phyloP scores from a whole-genome alignment of 2,888 invertebrate species.

The Balanococcus diminutus region DNA sequence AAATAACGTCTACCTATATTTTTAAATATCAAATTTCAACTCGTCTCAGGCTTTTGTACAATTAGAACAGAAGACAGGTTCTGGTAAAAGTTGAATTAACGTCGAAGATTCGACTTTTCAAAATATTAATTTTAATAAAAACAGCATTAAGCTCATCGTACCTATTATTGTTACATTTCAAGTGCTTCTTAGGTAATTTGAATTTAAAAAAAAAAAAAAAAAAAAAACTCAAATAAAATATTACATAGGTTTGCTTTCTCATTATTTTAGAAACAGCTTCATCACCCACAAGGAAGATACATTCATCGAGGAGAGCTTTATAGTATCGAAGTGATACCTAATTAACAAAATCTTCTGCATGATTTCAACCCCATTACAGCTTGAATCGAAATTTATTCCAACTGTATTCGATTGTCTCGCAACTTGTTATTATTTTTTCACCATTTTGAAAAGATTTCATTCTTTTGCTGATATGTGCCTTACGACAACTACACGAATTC shows the following conservation, averaged over 20 bases:
- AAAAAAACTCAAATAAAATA: neutral
- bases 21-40: slow-evolving; percentile 9
- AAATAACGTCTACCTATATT: slow-evolving; percentile 1
- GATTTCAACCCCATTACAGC: neutral
- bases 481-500: neutral
- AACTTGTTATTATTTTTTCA: slow-evolving; percentile 4
- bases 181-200: neutral
- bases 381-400: neutral
- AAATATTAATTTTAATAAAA: neutral
- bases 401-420: neutral
- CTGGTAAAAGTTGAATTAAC: neutral
- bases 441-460: neutral
- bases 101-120: neutral
- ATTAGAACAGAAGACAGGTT: neutral
- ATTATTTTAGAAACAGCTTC: neutral
- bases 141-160: neutral
- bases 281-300: neutral
- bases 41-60: neutral
- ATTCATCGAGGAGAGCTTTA: neutral
- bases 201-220: neutral
- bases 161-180: neutral
- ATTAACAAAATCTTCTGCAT: slow-evolving; percentile 10
- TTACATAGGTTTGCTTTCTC: neutral
- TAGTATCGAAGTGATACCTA: neutral
- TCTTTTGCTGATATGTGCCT: neutral